These are phyloP conservation scores for Mormyrus proboscirostris DNA, from an alignment of 2,797 vertebrate species.

Conservation along the genomic window DNA sequence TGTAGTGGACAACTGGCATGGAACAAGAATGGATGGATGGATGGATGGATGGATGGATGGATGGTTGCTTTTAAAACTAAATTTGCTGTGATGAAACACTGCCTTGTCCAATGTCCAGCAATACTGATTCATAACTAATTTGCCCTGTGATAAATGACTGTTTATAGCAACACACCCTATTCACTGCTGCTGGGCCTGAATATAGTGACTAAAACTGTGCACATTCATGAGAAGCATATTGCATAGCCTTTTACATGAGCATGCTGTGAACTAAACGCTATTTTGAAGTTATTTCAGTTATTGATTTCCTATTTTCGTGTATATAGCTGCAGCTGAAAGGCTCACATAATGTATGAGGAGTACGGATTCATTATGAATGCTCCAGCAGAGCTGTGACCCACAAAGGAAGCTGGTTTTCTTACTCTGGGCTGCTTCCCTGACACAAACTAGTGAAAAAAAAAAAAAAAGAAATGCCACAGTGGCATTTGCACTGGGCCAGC, in stretches of 20 bases:
- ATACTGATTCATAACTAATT: background rate
- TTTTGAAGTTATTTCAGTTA: background rate
- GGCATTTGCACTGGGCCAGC: conserved; percentile 2
- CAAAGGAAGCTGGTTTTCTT: background rate
- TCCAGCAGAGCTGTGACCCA: background rate
- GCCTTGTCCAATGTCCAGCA: background rate
- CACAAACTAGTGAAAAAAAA: background rate
- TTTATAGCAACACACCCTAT: background rate
- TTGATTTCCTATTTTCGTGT: background rate
- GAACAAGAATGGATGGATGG: background rate
- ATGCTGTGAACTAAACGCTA: background rate
- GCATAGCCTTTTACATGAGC: background rate
- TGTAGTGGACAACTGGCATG: background rate
- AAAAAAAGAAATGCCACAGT: conserved; percentile 17
- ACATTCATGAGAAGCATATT: background rate
- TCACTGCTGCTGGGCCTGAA: background rate
- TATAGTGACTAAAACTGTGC: background rate
- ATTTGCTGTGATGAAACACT: background rate
- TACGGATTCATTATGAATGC: background rate
- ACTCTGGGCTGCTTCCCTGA: background rate
- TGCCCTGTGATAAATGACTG: background rate
- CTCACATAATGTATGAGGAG: background rate
- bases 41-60: background rate
- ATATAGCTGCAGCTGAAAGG: background rate
- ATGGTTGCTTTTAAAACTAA: background rate